A percentile compares a stretch with the other conserved stretches of the same genome.
phyloP scores from a whole-genome alignment of 2,113 vertebrate species.

The Pampusana beccarii region DNA sequence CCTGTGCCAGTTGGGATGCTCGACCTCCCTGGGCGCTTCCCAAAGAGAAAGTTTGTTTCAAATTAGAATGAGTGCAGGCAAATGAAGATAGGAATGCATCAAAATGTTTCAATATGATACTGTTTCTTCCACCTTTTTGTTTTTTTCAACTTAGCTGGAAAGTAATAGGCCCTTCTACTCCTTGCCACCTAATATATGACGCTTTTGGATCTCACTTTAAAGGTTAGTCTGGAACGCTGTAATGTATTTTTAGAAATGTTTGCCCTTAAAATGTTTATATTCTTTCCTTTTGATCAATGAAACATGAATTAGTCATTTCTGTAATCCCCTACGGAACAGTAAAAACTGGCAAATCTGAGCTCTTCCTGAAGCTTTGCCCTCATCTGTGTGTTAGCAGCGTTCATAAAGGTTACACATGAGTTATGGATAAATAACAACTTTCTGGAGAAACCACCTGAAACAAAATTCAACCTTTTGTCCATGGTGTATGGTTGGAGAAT shows the following conservation, averaged over 20 bases:
- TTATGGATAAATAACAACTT: neutral
- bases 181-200: fast-evolving
- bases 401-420: neutral
- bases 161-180: neutral
- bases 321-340: neutral
- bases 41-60: neutral
- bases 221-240: neutral
- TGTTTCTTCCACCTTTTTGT: neutral
- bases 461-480: neutral
- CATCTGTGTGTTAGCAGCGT: neutral
- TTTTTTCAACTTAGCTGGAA: neutral
- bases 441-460: neutral
- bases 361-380: neutral
- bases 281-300: neutral
- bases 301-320: neutral
- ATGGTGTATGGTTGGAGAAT: neutral
- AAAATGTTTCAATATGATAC: neutral
- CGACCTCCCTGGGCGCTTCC: neutral
- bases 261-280: neutral
- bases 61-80: neutral
- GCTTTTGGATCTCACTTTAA: neutral
- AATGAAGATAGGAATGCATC: neutral
- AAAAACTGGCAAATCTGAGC: neutral
- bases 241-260: neutral
- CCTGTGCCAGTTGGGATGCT: neutral